Evolutionary conservation across 2,113 vertebrate species (phyloP).

Genomic region (Diadophis punctatus): DNA sequence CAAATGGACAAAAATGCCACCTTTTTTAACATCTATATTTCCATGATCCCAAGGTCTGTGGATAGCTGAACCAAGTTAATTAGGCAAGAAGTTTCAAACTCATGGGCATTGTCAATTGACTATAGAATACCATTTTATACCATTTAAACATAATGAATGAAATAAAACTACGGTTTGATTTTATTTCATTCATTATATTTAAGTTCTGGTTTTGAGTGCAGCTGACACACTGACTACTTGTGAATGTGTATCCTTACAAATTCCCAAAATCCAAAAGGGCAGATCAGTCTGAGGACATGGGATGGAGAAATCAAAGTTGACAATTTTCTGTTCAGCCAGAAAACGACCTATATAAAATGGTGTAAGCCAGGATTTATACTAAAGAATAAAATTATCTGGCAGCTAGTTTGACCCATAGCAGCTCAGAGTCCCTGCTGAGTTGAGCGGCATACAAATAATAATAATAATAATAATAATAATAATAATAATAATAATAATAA

Average conservation of each 20-base stretch:
- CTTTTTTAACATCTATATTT: background rate
- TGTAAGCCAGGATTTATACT: background rate
- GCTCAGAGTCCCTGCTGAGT: no score
- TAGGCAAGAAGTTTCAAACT: background rate
- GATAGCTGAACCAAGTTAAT: background rate
- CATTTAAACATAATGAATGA: no score
- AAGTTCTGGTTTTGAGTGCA: constrained; percentile 17
- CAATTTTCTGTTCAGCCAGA: background rate
- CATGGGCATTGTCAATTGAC: background rate
- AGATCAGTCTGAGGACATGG: background rate
- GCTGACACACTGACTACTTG: background rate
- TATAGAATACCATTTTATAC: background rate
- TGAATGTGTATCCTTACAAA: background rate
- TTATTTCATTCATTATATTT: constrained; percentile 12
- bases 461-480: no score
- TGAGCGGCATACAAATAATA: no score
- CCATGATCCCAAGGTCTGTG: background rate
- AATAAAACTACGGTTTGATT: background rate
- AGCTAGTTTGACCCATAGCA: background rate
- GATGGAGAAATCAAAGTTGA: background rate
- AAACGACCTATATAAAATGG: background rate
- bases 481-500: no score
- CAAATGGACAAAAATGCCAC: background rate
- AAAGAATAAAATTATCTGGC: background rate
- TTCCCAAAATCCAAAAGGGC: background rate